phyloP scores from a whole-genome alignment of 1,140 invertebrate genomes.

The Ooceraea biroi region DNA sequence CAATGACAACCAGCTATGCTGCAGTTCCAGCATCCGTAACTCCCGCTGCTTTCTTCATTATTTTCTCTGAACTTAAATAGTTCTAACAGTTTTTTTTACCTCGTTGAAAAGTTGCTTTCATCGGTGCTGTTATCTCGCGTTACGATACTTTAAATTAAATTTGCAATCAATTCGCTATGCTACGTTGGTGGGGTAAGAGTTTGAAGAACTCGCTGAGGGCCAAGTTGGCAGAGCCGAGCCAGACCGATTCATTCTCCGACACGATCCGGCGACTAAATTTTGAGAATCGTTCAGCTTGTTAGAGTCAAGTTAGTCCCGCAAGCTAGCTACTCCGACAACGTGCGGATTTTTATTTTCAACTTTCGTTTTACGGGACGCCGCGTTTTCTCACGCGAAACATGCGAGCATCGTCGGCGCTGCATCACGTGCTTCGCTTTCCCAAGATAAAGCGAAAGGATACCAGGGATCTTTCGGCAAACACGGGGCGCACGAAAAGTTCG shows the following conservation, averaged over 20 bases:
- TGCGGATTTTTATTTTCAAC: slow-evolving; percentile 52
- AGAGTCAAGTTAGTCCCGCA: slow-evolving; percentile 43
- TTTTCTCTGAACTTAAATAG: background rate
- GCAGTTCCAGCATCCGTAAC: background rate
- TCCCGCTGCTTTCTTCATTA: slow-evolving; percentile 7
- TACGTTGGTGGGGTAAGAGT: background rate
- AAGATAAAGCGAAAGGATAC: slow-evolving; percentile 46
- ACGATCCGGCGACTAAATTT: slow-evolving; percentile 49
- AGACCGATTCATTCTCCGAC: background rate
- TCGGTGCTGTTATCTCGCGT: slow-evolving; percentile 26
- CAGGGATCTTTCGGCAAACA: slow-evolving; percentile 40
- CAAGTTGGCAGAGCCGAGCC: slow-evolving; percentile 25
- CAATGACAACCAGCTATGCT: background rate
- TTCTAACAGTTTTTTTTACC: slow-evolving; percentile 2
- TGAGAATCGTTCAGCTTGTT: slow-evolving; percentile 56
- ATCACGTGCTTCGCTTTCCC: slow-evolving; percentile 38
- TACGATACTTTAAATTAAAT: slow-evolving; percentile 60
- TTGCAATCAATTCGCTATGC: slow-evolving; percentile 55
- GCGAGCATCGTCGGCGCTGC: slow-evolving; percentile 20
- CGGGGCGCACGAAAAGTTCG: slow-evolving; percentile 7
- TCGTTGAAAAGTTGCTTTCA: slow-evolving; percentile 14
- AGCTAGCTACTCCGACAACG: slow-evolving; percentile 36
- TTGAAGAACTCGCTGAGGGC: slow-evolving; percentile 50
- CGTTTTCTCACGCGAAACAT: slow-evolving; percentile 59
- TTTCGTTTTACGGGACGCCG: slow-evolving; percentile 52